Evolutionary conservation across 2,113 vertebrate genomes (phyloP), one percentile per base, ranked within the genome.

Genomic region (Anarrhichthys ocellatus): DNA sequence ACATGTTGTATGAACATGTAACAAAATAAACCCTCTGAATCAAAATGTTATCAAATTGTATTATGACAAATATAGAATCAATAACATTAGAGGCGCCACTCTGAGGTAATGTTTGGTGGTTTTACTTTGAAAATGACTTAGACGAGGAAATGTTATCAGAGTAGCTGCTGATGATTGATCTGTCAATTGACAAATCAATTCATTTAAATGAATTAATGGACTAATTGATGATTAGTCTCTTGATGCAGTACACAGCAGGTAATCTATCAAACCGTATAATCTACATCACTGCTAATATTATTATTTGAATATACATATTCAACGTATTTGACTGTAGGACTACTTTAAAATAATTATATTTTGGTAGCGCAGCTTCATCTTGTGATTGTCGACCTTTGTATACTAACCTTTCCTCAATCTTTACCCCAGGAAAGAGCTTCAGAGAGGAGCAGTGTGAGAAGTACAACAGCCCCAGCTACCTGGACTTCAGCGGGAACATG

Each of bases 361-460:
- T 32, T 18, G 17, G 24, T 13, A 13, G 27, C 1, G 64, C n/a
- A 27, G 42, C 66, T 50, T 50, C 4, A 48, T 65, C 22, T 38
- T 13, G 46, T 52, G 20, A n/a, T 5, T 6, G 20, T 32, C n/a
- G n/a, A 17, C 20, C 29, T 20, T 14, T 20, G 15, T 20, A 7
- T 42, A 8, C 27, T 61, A 36, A 48, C 8, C 29, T 68, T n/a
- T 24, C 18, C 38, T 68, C 5, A 59, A 4, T 27, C 2, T 27
- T 56, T 44, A 50, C 48, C 82, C 81, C 76, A 99, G 98, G 94
- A 27, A 97, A 97, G 65, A 99, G 97, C 91, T 99, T 99, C 90
- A 93, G 98, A 87, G 97, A 99, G 88, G 96, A 98, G 92, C 98
- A 99, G 88, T 99, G 98, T 58, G 97, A 97, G 92, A 97, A 96